phyloP scores from a whole-genome alignment of 2,888 invertebrate species.

The Cheilosia scutellata region DNA sequence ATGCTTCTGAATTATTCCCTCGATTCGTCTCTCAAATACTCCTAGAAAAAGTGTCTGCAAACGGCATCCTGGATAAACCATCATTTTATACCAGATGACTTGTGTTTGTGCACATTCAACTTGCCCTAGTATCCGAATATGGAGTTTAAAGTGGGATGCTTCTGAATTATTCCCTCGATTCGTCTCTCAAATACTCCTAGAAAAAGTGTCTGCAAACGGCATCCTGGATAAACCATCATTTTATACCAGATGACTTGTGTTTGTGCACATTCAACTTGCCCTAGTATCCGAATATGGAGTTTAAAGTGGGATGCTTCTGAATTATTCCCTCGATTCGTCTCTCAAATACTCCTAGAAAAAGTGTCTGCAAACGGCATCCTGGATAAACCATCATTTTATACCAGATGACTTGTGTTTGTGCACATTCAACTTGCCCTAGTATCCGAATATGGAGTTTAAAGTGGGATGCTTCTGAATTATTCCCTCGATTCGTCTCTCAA shows the following conservation, averaged over 20 bases:
- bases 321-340: slow-evolving; percentile 15
- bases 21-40: slow-evolving; percentile 35
- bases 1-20: slow-evolving; percentile 24
- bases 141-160: slow-evolving; percentile 72
- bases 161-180: slow-evolving; percentile 34
- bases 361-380: slow-evolving; percentile 39
- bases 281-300: neutral
- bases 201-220: slow-evolving; percentile 65
- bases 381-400: slow-evolving; percentile 49
- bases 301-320: slow-evolving; percentile 32
- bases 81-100: slow-evolving; percentile 46
- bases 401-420: slow-evolving; percentile 54
- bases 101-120: slow-evolving; percentile 27
- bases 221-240: slow-evolving; percentile 60
- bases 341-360: slow-evolving; percentile 30
- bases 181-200: slow-evolving; percentile 73
- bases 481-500: slow-evolving; percentile 23
- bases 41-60: slow-evolving; percentile 32
- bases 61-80: slow-evolving; percentile 47
- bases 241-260: slow-evolving; percentile 73
- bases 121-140: neutral
- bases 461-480: slow-evolving; percentile 15
- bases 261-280: slow-evolving; percentile 2
- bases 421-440: neutral
- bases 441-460: neutral